Base-by-base conservation (phyloP, 2,797 vertebrate genomes). In the Rhinogobio ventralis region DNA sequence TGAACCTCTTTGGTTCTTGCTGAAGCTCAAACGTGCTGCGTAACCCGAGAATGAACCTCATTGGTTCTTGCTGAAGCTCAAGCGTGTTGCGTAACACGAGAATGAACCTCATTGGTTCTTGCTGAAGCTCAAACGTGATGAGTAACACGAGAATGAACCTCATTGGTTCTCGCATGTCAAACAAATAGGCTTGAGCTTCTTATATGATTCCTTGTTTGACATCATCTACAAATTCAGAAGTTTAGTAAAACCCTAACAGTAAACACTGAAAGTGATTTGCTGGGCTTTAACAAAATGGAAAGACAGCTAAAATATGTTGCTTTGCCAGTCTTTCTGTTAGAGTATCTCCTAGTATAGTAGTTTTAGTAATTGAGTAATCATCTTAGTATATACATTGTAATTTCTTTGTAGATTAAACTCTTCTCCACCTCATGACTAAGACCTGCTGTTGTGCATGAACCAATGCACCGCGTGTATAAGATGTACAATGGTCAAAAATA, bases 401-500 rank as follows among this genome's bases (percentile, higher is more conserved):
- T 72, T 45, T 15, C 23, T 72, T 23, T 46, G 39, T 5, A 62
- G 39, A 72, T 72, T 72, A 62, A 46, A 72, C 51, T n/a, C 25
- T n/a, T 82, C 42, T 45, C 25, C 53, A 49, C 25, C 51, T 82
- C 19, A 46, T 81, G 80, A 62, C 36, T 82, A 33, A 62, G 25
- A 33, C n/a, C 53, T 6, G 10, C 19, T n/a, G 13, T 57, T 14
- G 33, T 7, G 33, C 7, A 7, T 81, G n/a, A 28, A 71, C 20
- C n/a, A 55, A 1, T 25, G 14, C 33, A 80, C 30, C 17, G 20
- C 3, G 33, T 55, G 13, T 60, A 6, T 42, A 39, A 30, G 8
- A 23, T 53, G 30, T 39, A 23, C 36, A 13, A 68, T 0, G 25
- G 36, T 39, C 25, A 72, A 14, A 49, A n/a, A 25, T 10, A 36